Percentiles rank a stretch among this genome's conserved stretches.
Evolutionary conservation across 2,888 invertebrate genomes (phyloP).

Genomic region (Parnassius glacialis): DNA sequence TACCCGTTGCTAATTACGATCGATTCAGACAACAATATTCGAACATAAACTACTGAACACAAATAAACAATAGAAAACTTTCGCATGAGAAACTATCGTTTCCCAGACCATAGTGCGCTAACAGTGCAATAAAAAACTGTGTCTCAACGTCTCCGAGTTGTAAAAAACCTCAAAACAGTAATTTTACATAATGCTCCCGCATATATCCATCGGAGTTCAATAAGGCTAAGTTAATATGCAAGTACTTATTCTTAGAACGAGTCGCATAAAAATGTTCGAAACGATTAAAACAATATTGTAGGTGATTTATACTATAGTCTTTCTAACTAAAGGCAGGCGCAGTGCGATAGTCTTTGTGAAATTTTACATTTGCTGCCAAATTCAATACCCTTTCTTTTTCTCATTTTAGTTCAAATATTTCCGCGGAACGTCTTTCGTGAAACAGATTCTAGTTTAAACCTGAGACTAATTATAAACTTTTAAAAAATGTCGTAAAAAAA

Average conservation of each 20-base stretch:
- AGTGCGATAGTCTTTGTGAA: not conserved
- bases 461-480: too few species aligned
- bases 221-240: too few species aligned
- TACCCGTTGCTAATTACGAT: conserved; percentile 17
- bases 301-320: too few species aligned
- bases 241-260: too few species aligned
- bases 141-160: conserved; percentile 51
- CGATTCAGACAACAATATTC: conserved; percentile 30
- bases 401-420: too few species aligned
- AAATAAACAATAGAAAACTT: conserved; percentile 49
- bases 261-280: too few species aligned
- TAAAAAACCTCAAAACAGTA: conserved; percentile 63
- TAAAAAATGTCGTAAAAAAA: too few species aligned
- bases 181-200: conserved; percentile 67
- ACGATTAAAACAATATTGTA: too few species aligned
- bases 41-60: conserved; percentile 33
- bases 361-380: too few species aligned
- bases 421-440: too few species aligned
- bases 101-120: conserved; percentile 66
- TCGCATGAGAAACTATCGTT: conserved; percentile 72
- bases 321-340: conserved; percentile 2
- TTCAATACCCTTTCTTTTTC: too few species aligned
- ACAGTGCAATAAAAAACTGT: conserved; percentile 57
- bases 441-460: too few species aligned
- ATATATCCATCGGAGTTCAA: conserved; percentile 32